Evolutionary conservation across 2,888 invertebrate genomes (phyloP), one percentile per base, ranked within the genome.

Genomic region (Phalangium opilio): DNA sequence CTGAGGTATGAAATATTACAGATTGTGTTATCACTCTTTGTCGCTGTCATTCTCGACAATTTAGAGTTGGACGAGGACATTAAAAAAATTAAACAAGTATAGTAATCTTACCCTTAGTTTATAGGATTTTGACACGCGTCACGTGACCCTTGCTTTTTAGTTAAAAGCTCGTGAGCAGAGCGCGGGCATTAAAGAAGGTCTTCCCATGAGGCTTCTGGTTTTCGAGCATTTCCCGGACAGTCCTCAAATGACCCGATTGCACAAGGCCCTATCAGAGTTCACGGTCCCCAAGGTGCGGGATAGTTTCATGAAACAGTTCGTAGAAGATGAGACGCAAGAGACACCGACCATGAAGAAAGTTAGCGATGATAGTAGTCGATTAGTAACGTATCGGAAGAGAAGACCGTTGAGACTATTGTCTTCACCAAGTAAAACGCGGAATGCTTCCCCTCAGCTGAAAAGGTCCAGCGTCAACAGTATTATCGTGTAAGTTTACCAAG

Each of bases 221-320:
- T 99, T 99, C 66, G 95, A 96, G 65, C 90, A 90, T 64, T 99
- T 99, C 66, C 95, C 98, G 0, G 91, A 96, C 60, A 89, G 93
- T 57, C 98, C 98, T 1, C 84, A 96, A 66, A 96, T 99, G 96
- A 91, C 93, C 0, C 81, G 81, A 52, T 69, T 96, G 36, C 86
- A 90, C 65, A 87, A 90, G 72, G 82, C 93, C 20, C 90, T 95
- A 1, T 85, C 86, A 14, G 73, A 74, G 43, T 75, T 74, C 60
- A 64, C 63, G 32, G 60, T 70, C 20, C 70, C 73, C 1, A 71
- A 72, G 78, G 83, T 91, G 3, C 77, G 98, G 36, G 98, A 99
- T 66, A 96, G 95, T 58, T 98, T 99, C 67, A 95, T 98, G 85
- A 77, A 93, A 7, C 93, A 95, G 66, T 98, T 98, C 67, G 85